Conservation (phyloP, 1,140 invertebrate genomes). For the Drosophila busckii region DNA sequence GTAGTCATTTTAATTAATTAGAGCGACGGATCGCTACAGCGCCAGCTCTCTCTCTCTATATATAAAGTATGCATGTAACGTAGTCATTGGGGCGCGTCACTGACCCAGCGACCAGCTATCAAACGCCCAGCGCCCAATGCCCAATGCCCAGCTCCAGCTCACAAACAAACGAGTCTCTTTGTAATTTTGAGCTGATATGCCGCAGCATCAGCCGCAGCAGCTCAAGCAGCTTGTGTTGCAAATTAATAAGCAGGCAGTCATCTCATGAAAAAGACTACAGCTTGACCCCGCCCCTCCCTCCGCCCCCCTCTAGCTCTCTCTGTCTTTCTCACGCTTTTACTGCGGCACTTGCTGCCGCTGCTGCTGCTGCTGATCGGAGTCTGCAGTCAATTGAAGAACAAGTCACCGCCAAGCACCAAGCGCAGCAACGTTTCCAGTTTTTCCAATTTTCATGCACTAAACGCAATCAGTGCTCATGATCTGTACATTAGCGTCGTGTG, state of each 20-base stretch:
- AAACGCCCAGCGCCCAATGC: too few relatives aligned
- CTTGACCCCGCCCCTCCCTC: too few relatives aligned
- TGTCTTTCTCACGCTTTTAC: too few relatives aligned
- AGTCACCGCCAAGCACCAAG: constrained; percentile 25
- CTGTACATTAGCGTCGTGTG: constrained; percentile 75
- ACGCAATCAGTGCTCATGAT: constrained; percentile 74
- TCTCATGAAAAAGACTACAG: too few relatives aligned
- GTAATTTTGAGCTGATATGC: constrained; percentile 70
- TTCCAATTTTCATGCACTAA: constrained; percentile 73
- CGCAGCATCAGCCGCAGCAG: too few relatives aligned
- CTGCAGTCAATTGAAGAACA: constrained; percentile 42
- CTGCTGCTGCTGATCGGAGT: too few relatives aligned
- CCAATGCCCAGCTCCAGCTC: too few relatives aligned
- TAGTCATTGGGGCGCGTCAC: constrained; percentile 11
- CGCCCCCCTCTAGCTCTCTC: too few relatives aligned
- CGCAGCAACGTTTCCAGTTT: constrained; percentile 45
- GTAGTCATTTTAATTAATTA: constrained; percentile 60
- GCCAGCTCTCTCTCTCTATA: neutral
- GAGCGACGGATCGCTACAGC: constrained; percentile 32
- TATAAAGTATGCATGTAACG: neutral
- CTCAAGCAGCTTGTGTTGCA: constrained; percentile 51
- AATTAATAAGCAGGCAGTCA: constrained; percentile 58
- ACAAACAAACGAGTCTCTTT: constrained; percentile 63
- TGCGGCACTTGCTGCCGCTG: too few relatives aligned
- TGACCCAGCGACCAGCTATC: constrained; percentile 44